Evolutionary conservation across 1,140 invertebrate species (phyloP), one percentile per base, ranked within the genome.

Genomic region (Drosophila mojavensis): DNA sequence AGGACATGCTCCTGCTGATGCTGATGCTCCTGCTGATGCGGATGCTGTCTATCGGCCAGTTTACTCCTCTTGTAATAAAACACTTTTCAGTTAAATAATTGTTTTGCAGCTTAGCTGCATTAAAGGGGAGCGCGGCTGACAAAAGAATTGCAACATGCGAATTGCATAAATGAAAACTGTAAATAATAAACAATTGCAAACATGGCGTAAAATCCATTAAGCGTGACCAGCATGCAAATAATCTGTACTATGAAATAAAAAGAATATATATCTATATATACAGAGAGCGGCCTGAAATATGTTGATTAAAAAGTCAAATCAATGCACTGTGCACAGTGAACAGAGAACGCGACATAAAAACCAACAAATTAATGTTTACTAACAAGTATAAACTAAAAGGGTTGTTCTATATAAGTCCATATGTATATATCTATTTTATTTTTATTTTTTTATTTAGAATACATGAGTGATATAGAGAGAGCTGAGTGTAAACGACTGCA

Each of bases 31-130:
- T 24, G 20, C 20, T 24, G 20, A 24, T 24, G 20, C 20, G 0
- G 20, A 24, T 24, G 47, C 67, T 36, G 33, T 36, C 45, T 41
- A 48, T 28, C 64, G 48, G 64, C 45, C 66, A 67, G 59, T 51
- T 5, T 36, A 36, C 1, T 36, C 20, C 20, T 24, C 20, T 24
- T 24, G 2, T 10, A 36, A 79, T 62, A 56, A 73, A 71, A 68
- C 64, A 77, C 56, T 84, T 73, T 76, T 53, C 51, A 82, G 81
- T 76, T 78, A 81, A 85, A 85, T 85, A 85, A 86, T 84, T 84
- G 78, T 51, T 84, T 81, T 81, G 77, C 65, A 85, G 81, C 74
- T 84, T 78, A 84, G 74, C 58, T 45, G 10, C 60, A 64, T 70
- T 79, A n/a, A 47, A 17, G n/a, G 26, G 51, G 30, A 39, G 3